Percentiles rank a stretch among this genome's conserved stretches.
phyloP scores from a whole-genome alignment of 1,140 invertebrate species.

The Drosophila burlai region DNA sequence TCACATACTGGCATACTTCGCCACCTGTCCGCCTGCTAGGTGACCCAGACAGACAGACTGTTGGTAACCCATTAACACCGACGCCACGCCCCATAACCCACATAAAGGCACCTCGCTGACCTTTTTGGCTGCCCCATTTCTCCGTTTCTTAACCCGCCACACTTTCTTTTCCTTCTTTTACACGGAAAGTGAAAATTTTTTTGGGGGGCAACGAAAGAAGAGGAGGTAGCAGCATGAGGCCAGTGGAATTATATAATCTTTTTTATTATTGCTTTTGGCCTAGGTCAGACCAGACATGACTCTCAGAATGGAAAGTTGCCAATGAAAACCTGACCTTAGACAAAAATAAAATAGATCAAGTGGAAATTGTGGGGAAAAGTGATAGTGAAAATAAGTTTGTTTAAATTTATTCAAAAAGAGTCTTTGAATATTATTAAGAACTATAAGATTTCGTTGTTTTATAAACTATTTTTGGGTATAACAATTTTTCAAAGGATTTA shows the following conservation, averaged over 20 bases:
- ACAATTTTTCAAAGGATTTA: not conserved
- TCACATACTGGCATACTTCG: slow-evolving; percentile 8
- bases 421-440: not conserved
- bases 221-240: not conserved
- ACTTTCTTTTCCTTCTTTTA: slow-evolving; percentile 47
- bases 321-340: slow-evolving; percentile 42
- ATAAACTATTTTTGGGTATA: not conserved
- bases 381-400: not conserved
- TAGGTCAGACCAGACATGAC: slow-evolving; percentile 25
- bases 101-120: slow-evolving; percentile 21
- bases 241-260: slow-evolving; percentile 38
- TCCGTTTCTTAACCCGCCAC: slow-evolving; percentile 4
- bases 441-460: not conserved
- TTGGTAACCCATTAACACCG: slow-evolving; percentile 19
- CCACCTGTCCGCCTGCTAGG: slow-evolving; percentile 40
- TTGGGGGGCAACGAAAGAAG: not conserved
- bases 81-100: slow-evolving; percentile 7
- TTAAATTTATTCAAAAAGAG: not conserved
- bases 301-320: slow-evolving; percentile 42
- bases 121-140: slow-evolving; percentile 31
- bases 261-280: slow-evolving; percentile 10
- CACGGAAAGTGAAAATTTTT: slow-evolving; percentile 45
- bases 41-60: slow-evolving; percentile 47
- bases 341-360: not conserved
- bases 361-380: not conserved